Conservation (phyloP, 2,888 invertebrate genomes). For the Drosophila atripex region DNA sequence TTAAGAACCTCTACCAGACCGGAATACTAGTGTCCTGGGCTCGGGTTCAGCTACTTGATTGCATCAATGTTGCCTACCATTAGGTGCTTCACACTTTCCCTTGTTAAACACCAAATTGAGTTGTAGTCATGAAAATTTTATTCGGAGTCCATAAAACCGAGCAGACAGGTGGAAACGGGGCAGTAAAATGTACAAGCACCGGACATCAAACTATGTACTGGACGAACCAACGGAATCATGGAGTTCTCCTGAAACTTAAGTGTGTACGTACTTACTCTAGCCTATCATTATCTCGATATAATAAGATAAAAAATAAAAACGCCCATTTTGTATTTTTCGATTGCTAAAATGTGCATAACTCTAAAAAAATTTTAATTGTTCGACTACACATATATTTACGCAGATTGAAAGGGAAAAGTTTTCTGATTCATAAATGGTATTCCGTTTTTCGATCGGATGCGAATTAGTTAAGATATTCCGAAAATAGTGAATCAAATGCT, state of each 20-base stretch:
- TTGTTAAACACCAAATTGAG: conserved; percentile 38
- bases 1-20: not conserved
- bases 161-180: conserved; percentile 31
- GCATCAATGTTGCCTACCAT: conserved; percentile 19
- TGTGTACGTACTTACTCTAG: not conserved
- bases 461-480: too few relatives aligned
- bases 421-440: too few relatives aligned
- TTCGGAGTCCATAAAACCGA: conserved; percentile 29
- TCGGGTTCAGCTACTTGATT: conserved; percentile 27
- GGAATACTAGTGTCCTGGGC: conserved; percentile 1
- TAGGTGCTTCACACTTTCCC: conserved; percentile 32
- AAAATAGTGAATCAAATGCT: too few relatives aligned
- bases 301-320: too few relatives aligned
- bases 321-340: too few relatives aligned
- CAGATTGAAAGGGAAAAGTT: too few relatives aligned
- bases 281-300: too few relatives aligned
- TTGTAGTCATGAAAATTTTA: conserved; percentile 35
- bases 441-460: too few relatives aligned
- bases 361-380: too few relatives aligned
- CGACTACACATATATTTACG: too few relatives aligned
- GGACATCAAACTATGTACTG: conserved; percentile 26
- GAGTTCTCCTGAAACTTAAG: not conserved
- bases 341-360: too few relatives aligned
- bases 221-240: conserved; percentile 16
- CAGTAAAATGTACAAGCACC: conserved; percentile 6